Base-by-base conservation (phyloP, 2,113 vertebrate species). In the Aplodontia rufa region DNA sequence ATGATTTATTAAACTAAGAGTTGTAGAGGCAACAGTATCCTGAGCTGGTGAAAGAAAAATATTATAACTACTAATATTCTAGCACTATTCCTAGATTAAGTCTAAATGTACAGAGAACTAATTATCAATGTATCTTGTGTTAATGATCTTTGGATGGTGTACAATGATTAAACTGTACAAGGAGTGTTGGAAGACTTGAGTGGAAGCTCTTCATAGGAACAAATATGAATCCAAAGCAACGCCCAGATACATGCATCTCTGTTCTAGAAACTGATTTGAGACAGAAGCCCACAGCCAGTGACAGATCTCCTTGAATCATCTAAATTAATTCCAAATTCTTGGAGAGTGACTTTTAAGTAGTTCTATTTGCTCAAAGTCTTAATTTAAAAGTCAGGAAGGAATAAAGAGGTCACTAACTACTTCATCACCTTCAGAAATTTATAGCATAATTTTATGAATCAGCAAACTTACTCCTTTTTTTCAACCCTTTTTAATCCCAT, bases 11-110 rank as follows among this genome's bases (percentile, higher is more conserved):
- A 10, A 90, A 75, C 1, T 8, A 64, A 19, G 32, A 92, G 4
- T 17, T 0, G 1, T 32, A 69, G 17, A 16, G 28, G 11, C 3
- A 53, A 26, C 20, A 72, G 26, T 30, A 11, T 4, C 26, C 2
- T 0, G 3, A 69, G 35, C 5, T 76, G 20, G n/a, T 16, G 49
- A 62, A 17, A 1, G 11, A 66, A 72, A 22, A 51, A 0, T 13
- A 16, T 12, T 17, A 8, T 78, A n/a, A 37, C 19, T 37, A 6
- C 3, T 45, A 3, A 19, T 87, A 42, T 37, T 45, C 60, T 47
- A 24, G 3, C 17, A 17, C 16, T 74, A 35, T 74, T 10, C 13
- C 13, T 30, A 62, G 11, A 69, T 13, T 62, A 42, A n/a, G 19
- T 20, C 14, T 40, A 83, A 26, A 35, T 12, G 4, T 42, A 47